Evolutionary conservation across 92 coral and sea anemone species (phyloP).

Genomic region (Phenganax stokvisi): DNA sequence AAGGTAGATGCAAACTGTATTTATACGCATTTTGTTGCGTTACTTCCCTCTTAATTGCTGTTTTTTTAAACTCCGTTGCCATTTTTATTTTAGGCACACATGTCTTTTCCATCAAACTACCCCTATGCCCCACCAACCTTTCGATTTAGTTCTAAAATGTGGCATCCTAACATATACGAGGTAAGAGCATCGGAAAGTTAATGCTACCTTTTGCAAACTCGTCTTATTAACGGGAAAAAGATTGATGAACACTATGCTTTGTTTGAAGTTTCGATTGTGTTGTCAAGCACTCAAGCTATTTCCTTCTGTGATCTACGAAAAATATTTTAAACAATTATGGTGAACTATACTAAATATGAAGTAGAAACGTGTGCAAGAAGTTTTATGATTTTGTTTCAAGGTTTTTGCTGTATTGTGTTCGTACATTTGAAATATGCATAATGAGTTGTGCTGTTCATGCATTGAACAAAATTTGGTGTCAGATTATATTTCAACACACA

Average conservation of each 20-base stretch:
- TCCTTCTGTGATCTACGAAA: too few relatives aligned
- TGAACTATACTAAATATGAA: too few relatives aligned
- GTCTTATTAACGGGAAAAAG: neutral
- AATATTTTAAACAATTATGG: too few relatives aligned
- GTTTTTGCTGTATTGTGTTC: too few relatives aligned
- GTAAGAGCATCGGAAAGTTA: constrained; percentile 41
- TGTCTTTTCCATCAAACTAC: constrained; percentile 92
- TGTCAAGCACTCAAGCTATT: neutral
- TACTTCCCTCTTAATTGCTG: neutral
- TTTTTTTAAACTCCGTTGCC: neutral
- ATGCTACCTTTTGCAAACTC: neutral
- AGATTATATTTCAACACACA: too few relatives aligned
- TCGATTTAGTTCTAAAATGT: constrained; percentile 97
- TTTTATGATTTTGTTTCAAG: too few relatives aligned
- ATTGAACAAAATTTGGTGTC: too few relatives aligned
- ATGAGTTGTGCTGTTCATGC: too few relatives aligned
- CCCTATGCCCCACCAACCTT: constrained; percentile 98
- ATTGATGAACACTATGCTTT: neutral
- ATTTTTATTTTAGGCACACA: constrained; percentile 71
- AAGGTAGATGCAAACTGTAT: constrained; percentile 54
- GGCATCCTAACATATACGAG: constrained; percentile 99
- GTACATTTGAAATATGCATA: too few relatives aligned
- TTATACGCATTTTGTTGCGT: constrained; percentile 12
- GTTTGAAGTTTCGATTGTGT: neutral
- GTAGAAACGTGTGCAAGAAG: too few relatives aligned